Base-by-base conservation (phyloP, 2,888 invertebrate genomes). In the Allacma fusca region DNA sequence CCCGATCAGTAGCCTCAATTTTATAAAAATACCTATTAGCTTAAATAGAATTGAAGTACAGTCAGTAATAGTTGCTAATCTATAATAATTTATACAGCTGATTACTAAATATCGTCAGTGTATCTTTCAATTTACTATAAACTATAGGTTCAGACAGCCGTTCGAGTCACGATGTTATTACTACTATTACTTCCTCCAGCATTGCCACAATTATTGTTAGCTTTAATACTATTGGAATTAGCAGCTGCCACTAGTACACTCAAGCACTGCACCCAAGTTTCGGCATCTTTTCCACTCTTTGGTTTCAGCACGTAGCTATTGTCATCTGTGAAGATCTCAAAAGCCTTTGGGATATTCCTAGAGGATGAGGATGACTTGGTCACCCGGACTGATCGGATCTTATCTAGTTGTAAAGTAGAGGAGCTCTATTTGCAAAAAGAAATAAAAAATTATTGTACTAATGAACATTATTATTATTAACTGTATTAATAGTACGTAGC, bases 241-340 rank as follows among this genome's bases (percentile, higher is more conserved):
- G 80, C 77, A 24, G 79, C 77, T 9, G 83, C 82, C 0, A 84
- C 83, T 9, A 83, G 77, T 1, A 84, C 83, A 65, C 81, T 82
- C 4, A 84, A 76, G 29, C 80, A 80, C 87, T 97, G 96, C 67
- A 96, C 95, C 96, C 97, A 97, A 87, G 96, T 94, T 88, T 97
- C 96, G 0, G 96, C 96, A 87, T 96, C 94, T 87, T 94, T 95
- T 65, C 95, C 94, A 86, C 96, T 95, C 87, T 95, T 95, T 9
- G 97, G 97, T 88, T 97, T 97, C 83, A 97, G 90, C 85, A 96
- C 94, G 83, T 96, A 91, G 13, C 94, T 94, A 87, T 95, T 95
- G 87, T 96, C 95, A 74, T 93, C 93, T 0, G 97, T 97, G 88
- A 97, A 97, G 85, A 97, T 97, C 89, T 97, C 97, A 88, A 97